Evolutionary conservation across 2,113 vertebrate species (phyloP), one percentile per base, ranked within the genome.

Genomic region (Oreochromis spilurus): DNA sequence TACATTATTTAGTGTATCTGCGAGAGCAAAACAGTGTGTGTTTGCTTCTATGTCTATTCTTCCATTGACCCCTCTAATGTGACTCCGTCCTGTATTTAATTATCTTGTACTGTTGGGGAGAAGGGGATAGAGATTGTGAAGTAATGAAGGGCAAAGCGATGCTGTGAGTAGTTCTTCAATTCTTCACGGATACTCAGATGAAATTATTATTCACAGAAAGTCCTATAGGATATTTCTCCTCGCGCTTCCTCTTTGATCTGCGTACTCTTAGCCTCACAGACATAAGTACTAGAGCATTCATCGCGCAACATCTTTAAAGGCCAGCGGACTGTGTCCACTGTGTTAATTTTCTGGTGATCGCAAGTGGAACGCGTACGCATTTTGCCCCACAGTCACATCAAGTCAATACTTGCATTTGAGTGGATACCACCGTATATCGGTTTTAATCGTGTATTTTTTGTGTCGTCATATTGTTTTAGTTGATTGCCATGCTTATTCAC

Each of bases 201-300:
- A 91, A 84, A 84, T 88, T 70, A 36, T 83, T 90, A 77, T 89
- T 92, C 79, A 21, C 78, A 75, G 62, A 88, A 21, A 79, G 79
- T 85, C 85, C 82, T 79, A 80, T 38, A 70, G 82, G 81, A 82
- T 87, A 62, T 82, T 84, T 89, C 52, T 91, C 80, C 90, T 90
- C 83, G 89, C 19, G 88, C 90, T 94, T 95, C 93, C 94, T 93
- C 86, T 90, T 88, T 91, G 90, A 93, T 90, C 90, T 89, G 86
- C 21, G 19, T 26, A 9, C 78, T 82, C 86, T 83, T 81, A 19
- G 67, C 54, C 87, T 89, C 62, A 40, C 80, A 52, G 79, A 36
- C 77, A 77, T 6, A 87, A 79, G 83, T 17, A 54, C 88, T 70
- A 29, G 19, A 84, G 77, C 50, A 58, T 85, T 82, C 53, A 58